A percentile compares a stretch with the other conserved stretches of the same genome.
phyloP scores from a whole-genome alignment of 2,888 invertebrate genomes.

The Allacma fusca region DNA sequence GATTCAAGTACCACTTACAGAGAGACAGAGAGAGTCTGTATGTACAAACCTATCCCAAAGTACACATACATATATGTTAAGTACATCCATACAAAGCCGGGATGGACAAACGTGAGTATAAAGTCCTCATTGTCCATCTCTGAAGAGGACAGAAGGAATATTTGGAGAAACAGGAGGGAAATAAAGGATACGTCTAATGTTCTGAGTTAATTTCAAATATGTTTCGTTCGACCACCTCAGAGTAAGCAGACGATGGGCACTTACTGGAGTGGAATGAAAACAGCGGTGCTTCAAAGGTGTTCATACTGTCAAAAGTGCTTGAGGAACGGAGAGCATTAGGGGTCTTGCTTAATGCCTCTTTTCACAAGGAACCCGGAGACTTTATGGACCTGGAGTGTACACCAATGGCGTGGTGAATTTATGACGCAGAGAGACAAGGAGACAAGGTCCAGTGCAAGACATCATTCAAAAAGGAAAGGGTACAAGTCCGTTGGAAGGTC shows the following conservation, averaged over 20 bases:
- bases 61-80: too few relatives aligned
- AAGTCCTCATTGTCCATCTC: too few relatives aligned
- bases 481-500: not conserved
- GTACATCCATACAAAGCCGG: too few relatives aligned
- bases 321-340: conserved; percentile 27
- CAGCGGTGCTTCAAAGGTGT: conserved; percentile 37
- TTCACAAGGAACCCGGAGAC: not conserved
- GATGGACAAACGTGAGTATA: too few relatives aligned
- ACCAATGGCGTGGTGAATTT: not conserved
- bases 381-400: conserved; percentile 22
- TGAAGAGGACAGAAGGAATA: too few relatives aligned
- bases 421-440: not conserved
- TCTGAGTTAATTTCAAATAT: not conserved
- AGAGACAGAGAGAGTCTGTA: too few relatives aligned
- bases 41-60: too few relatives aligned
- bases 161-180: too few relatives aligned
- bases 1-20: not conserved
- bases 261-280: conserved; percentile 27
- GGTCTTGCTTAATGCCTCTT: conserved; percentile 11
- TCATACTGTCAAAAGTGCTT: conserved; percentile 17
- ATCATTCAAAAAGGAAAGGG: not conserved
- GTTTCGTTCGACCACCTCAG: conserved; percentile 31
- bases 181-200: not conserved
- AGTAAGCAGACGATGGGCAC: conserved; percentile 24
- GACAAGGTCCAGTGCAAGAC: not conserved